A percentile compares a stretch with the other conserved stretches of the same genome.
Conservation (phyloP, 2,888 invertebrate species). For the Polyploca ridens region DNA sequence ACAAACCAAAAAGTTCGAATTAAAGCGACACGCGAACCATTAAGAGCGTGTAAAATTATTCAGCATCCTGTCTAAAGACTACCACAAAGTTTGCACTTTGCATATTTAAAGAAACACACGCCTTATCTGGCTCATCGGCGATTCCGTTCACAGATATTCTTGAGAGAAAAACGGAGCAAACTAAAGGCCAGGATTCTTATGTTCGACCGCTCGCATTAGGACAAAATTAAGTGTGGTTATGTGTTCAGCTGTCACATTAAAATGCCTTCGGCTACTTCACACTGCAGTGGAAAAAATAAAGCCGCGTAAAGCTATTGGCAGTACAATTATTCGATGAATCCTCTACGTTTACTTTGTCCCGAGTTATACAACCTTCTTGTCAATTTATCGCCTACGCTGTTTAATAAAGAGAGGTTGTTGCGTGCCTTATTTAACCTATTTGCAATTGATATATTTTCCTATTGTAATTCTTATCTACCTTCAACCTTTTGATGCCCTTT, state of each 20-base stretch:
- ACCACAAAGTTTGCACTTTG: conserved; percentile 80
- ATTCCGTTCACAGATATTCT: conserved; percentile 76
- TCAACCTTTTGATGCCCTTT: conserved; percentile 9
- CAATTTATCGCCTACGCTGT: conserved; percentile 47
- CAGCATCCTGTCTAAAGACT: conserved; percentile 75
- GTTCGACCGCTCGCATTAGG: conserved; percentile 73
- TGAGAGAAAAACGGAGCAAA: conserved; percentile 67
- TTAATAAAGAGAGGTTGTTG: conserved; percentile 1
- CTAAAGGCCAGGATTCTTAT: conserved; percentile 66
- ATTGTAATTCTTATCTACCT: conserved; percentile 8
- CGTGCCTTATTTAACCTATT: conserved; percentile 5
- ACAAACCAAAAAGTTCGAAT: conserved; percentile 63
- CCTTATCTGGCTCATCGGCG: conserved; percentile 81
- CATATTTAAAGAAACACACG: conserved; percentile 80
- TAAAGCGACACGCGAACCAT: conserved; percentile 75
- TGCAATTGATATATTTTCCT: conserved; percentile 9
- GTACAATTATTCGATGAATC: conserved; percentile 74
- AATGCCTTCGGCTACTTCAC: conserved; percentile 76
- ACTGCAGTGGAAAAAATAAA: conserved; percentile 66
- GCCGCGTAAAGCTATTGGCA: conserved; percentile 61
- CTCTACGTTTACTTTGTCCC: conserved; percentile 50
- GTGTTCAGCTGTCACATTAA: conserved; percentile 81
- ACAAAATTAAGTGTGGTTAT: conserved; percentile 83
- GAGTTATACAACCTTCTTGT: conserved; percentile 47
- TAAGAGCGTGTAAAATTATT: conserved; percentile 83